Conservation (phyloP, 2,888 invertebrate genomes). For the Chironomus riparius region DNA sequence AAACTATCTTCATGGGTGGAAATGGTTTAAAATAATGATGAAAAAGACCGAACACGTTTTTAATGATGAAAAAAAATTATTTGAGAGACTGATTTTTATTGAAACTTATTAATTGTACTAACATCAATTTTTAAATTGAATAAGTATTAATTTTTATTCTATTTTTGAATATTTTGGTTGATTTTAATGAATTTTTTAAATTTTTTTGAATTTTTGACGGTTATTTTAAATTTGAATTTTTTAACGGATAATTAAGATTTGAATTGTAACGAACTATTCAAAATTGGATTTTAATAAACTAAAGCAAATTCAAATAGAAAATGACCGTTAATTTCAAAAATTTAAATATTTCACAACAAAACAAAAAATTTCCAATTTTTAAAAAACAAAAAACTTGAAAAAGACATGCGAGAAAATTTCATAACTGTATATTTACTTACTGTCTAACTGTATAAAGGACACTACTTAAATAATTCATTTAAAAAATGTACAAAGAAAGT, state of each 20-base stretch:
- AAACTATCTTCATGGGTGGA: too few species aligned
- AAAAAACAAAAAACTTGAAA: not conserved
- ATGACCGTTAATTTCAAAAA: not conserved
- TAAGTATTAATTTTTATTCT: not conserved
- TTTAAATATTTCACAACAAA: not conserved
- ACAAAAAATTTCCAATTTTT: not conserved
- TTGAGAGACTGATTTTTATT: not conserved
- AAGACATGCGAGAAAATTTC: not conserved
- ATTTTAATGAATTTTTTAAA: not conserved
- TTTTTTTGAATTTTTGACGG: not conserved
- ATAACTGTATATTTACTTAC: too few species aligned
- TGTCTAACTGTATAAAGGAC: too few species aligned
- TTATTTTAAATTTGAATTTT: not conserved
- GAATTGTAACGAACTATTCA: not conserved
- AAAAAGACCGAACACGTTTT: too few species aligned
- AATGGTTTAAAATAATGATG: too few species aligned
- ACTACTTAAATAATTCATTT: too few species aligned
- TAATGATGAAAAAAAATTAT: not conserved
- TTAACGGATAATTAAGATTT: too few species aligned
- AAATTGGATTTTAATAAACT: not conserved
- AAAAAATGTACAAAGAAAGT: constrained; percentile 16
- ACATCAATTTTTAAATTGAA: not conserved
- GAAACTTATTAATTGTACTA: not conserved
- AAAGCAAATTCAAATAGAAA: not conserved
- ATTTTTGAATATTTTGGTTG: not conserved